Evolutionary conservation across 2,113 vertebrate species (phyloP).

Genomic region (Irena cyanogastra): DNA sequence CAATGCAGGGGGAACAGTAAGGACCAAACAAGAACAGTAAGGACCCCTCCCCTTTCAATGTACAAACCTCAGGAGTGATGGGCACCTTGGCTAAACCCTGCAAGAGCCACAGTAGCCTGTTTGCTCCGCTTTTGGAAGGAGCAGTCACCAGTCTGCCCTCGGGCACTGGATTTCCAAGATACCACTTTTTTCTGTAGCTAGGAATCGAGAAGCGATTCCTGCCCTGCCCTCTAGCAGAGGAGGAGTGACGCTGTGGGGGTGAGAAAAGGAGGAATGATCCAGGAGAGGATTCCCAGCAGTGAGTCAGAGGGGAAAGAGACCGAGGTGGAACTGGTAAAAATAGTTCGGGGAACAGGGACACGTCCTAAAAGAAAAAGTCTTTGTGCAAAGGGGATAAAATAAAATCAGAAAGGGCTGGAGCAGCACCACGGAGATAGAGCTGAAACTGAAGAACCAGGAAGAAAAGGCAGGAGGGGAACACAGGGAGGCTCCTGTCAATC

Average conservation of each 20-base stretch:
- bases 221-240: neutral
- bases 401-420: neutral
- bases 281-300: conserved; percentile 42
- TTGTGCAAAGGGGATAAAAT: conserved; percentile 4
- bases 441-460: neutral
- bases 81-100: neutral
- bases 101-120: neutral
- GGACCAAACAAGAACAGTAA: neutral
- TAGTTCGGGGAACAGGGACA: neutral
- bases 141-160: neutral
- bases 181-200: neutral
- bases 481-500: neutral
- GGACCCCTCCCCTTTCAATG: neutral
- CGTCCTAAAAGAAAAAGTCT: neutral
- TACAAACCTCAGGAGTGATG: neutral
- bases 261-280: neutral
- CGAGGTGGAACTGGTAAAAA: conserved; percentile 35
- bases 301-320: neutral
- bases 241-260: neutral
- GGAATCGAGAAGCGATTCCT: neutral
- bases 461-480: neutral
- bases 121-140: neutral
- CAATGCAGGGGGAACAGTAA: neutral
- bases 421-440: neutral
- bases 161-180: neutral